These are phyloP conservation scores for Arion vulgaris DNA, from an alignment of 1,140 invertebrate species.

Conservation along the genomic window DNA sequence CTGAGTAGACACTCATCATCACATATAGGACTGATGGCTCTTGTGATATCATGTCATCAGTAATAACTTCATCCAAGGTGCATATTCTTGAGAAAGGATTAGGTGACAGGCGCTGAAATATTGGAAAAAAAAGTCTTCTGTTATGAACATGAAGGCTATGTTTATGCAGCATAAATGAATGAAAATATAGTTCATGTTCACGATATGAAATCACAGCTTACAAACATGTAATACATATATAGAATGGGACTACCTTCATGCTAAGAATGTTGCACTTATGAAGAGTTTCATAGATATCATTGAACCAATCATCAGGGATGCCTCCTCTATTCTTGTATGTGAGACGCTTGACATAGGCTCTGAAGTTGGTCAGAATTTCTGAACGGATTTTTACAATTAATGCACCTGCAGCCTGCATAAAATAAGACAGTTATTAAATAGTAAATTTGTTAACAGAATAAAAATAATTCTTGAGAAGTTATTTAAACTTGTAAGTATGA, in stretches of 20 bases:
- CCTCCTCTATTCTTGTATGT: constrained; percentile 59
- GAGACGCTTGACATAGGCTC: constrained; percentile 63
- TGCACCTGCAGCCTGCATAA: constrained; percentile 81
- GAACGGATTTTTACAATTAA: constrained; percentile 81
- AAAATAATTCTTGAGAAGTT: too few species aligned
- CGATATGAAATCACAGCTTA: too few species aligned
- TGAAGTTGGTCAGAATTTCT: constrained; percentile 74
- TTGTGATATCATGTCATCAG: constrained; percentile 58
- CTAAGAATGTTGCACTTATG: constrained; percentile 77
- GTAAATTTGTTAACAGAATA: too few species aligned
- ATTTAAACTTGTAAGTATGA: too few species aligned
- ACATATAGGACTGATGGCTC: constrained; percentile 72
- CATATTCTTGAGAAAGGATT: constrained; percentile 52
- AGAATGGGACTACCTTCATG: constrained; percentile 44
- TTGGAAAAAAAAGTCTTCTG: too few species aligned
- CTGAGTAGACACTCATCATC: constrained; percentile 70
- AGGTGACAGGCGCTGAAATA: neutral
- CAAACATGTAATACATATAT: too few species aligned
- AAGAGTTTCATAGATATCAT: constrained; percentile 84
- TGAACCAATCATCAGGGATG: constrained; percentile 80
- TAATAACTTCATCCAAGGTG: constrained; percentile 60
- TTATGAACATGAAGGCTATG: too few species aligned
- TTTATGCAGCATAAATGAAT: too few species aligned
- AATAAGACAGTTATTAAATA: neutral
- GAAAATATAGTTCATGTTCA: too few species aligned